These are phyloP conservation scores for Acanthosepion lycidas DNA, from an alignment of 2,888 invertebrate genomes.

Conservation along the genomic window DNA sequence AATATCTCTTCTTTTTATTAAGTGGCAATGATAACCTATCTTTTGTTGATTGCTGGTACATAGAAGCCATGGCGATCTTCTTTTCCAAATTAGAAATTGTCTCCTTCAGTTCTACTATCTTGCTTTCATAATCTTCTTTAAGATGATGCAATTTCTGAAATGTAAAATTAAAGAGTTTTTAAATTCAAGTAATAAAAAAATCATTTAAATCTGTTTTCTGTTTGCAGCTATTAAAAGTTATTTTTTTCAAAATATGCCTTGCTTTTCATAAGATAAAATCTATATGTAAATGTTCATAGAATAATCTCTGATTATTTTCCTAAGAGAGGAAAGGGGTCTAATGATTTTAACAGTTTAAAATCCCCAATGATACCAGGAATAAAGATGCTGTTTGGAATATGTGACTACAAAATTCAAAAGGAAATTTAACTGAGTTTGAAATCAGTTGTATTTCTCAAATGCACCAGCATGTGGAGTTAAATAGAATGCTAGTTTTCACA, in stretches of 20 bases:
- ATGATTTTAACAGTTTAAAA: too few species aligned
- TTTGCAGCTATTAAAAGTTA: neutral
- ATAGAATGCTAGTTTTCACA: neutral
- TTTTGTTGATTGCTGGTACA: neutral
- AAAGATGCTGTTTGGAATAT: too few species aligned
- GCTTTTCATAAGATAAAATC: too few species aligned
- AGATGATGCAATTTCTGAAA: constrained; percentile 39
- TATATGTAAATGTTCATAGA: too few species aligned
- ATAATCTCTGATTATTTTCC: too few species aligned
- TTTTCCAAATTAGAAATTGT: neutral
- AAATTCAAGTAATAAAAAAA: neutral
- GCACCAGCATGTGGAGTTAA: neutral
- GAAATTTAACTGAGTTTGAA: neutral
- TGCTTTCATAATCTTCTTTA: constrained; percentile 39
- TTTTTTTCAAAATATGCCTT: neutral
- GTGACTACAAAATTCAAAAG: neutral
- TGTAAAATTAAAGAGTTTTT: neutral
- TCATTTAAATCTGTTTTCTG: neutral
- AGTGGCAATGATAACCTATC: neutral
- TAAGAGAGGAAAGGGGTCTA: too few species aligned
- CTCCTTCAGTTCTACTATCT: neutral
- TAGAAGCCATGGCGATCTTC: neutral
- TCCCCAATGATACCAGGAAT: too few species aligned
- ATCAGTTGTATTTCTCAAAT: neutral
- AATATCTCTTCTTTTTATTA: constrained; percentile 8